These are phyloP conservation scores for Acrocyrtus sp. DNA, from an alignment of 2,888 invertebrate species.

Conservation along the genomic window DNA sequence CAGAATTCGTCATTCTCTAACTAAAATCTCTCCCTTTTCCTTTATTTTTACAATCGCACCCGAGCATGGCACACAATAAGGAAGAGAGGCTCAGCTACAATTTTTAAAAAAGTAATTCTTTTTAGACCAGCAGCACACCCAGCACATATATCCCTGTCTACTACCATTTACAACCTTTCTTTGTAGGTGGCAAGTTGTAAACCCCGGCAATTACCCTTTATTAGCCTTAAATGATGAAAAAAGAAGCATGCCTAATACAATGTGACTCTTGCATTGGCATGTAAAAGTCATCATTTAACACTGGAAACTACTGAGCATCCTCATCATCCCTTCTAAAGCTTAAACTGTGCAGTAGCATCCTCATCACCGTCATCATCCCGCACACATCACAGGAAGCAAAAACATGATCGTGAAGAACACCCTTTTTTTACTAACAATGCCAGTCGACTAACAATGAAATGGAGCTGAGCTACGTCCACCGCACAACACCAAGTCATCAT, in stretches of 20 bases:
- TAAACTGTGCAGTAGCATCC: neutral
- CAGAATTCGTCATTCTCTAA: no score
- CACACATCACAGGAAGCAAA: constrained; percentile 22
- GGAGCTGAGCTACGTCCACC: neutral
- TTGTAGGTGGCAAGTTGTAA: constrained; percentile 52
- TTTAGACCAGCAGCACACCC: no score
- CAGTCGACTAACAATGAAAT: constrained; percentile 23
- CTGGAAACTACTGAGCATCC: neutral
- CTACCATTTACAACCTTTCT: constrained; percentile 46
- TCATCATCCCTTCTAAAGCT: neutral
- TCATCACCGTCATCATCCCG: neutral
- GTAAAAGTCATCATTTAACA: neutral
- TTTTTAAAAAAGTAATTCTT: no score
- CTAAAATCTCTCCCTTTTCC: no score
- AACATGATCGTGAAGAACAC: constrained; percentile 14
- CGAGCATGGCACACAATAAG: no score
- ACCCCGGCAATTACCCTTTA: constrained; percentile 43
- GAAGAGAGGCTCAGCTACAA: no score
- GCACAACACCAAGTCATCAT: neutral
- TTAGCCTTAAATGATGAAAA: constrained; percentile 34
- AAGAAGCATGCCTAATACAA: neutral
- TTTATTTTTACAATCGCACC: no score
- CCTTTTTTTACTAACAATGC: constrained; percentile 38
- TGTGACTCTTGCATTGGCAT: neutral
- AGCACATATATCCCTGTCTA: no score